A percentile compares a stretch with the other conserved stretches of the same genome.
Evolutionary conservation across 2,797 vertebrate genomes (phyloP).

Genomic region (Oceanodroma leucorhoa): DNA sequence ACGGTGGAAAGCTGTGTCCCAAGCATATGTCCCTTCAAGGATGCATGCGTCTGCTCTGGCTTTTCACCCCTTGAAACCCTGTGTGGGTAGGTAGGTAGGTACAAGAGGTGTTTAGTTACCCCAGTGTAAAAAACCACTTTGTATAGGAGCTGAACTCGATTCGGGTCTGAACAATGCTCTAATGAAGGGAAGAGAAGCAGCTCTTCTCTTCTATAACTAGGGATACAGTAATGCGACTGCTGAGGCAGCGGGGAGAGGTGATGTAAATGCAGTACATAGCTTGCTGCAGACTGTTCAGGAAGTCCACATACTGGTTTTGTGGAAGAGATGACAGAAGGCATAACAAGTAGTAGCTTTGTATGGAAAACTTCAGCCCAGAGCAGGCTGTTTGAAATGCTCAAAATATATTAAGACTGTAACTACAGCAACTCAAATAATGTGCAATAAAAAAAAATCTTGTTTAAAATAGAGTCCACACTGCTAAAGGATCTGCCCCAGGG

Average conservation of each 20-base stretch:
- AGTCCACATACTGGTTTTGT: constrained; percentile 17
- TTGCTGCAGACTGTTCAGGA: neutral
- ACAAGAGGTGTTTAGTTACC: neutral
- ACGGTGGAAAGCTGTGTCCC: neutral
- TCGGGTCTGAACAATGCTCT: neutral
- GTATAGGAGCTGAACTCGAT: neutral
- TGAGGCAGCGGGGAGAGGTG: neutral
- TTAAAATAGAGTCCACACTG: neutral
- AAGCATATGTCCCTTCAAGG: rapidly evolving
- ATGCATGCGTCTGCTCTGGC: rapidly evolving
- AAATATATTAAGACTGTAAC: neutral
- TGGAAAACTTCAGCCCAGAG: constrained; percentile 11
- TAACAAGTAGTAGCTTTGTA: constrained; percentile 3
- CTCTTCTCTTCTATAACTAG: neutral
- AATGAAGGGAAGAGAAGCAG: neutral
- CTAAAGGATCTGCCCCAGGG: constrained; percentile 36
- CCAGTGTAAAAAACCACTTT: neutral
- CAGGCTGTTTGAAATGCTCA: constrained; percentile 16
- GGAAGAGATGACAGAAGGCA: neutral
- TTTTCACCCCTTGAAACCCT: neutral
- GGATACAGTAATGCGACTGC: neutral
- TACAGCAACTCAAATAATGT: neutral
- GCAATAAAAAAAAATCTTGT: neutral
- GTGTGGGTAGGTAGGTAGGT: neutral
- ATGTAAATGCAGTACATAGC: neutral